phyloP scores from a whole-genome alignment of 2,113 vertebrate species.

The Passer montanus region DNA sequence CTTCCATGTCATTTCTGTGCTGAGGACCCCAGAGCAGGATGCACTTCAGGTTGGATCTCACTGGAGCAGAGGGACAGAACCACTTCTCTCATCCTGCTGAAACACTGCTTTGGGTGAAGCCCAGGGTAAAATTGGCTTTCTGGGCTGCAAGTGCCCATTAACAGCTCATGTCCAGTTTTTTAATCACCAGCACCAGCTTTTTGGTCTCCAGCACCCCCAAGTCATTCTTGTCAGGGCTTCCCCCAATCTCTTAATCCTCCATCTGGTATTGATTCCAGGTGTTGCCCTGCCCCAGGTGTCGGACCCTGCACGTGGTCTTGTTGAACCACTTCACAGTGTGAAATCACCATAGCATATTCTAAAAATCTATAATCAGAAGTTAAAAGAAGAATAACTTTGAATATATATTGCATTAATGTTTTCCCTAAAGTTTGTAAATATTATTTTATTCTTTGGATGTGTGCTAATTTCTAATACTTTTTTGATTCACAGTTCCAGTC shows the following conservation, averaged over 20 bases:
- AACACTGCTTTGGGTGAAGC: neutral
- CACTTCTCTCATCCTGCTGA: neutral
- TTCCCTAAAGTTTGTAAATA: neutral
- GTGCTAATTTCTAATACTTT: neutral
- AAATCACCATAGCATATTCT: neutral
- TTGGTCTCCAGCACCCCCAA: neutral
- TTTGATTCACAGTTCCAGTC: neutral
- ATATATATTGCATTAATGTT: neutral
- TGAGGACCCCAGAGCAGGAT: neutral
- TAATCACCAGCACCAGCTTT: neutral
- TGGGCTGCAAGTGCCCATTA: neutral
- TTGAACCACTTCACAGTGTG: neutral
- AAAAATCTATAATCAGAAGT: neutral
- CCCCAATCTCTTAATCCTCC: neutral
- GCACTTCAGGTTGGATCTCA: rapidly evolving
- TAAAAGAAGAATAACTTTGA: neutral
- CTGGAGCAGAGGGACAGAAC: neutral
- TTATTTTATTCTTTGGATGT: neutral
- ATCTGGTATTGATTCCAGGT: rapidly evolving
- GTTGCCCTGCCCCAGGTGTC: no score
- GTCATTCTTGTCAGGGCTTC: neutral
- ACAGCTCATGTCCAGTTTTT: neutral
- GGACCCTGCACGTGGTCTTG: neutral
- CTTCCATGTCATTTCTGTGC: neutral
- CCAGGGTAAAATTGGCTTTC: rapidly evolving